These are phyloP conservation scores for Monopis laevigella DNA, from an alignment of 2,888 invertebrate genomes.

Conservation along the genomic window DNA sequence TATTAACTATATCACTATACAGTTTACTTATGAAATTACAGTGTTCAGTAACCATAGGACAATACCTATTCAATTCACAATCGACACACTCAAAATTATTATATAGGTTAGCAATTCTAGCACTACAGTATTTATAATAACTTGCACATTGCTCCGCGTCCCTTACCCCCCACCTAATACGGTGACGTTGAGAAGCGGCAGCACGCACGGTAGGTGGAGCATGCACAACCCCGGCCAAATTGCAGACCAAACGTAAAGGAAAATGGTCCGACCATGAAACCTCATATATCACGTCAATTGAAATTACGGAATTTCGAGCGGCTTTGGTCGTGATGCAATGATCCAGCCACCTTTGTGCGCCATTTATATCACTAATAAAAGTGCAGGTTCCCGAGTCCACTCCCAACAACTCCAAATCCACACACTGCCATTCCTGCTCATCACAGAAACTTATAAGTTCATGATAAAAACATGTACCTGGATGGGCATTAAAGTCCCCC, in stretches of 20 bases:
- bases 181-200: no score
- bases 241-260: constrained; percentile 15
- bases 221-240: no score
- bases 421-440: constrained; percentile 14
- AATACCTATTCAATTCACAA: no score
- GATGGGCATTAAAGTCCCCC: constrained; percentile 14
- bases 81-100: no score
- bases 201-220: no score
- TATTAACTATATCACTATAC: no score
- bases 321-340: constrained; percentile 15
- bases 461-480: constrained; percentile 12
- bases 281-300: constrained; percentile 13
- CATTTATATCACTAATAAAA: constrained; percentile 13
- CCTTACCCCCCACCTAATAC: no score
- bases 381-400: constrained; percentile 8
- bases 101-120: no score
- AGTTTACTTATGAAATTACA: no score
- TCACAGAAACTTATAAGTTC: constrained; percentile 16
- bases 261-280: constrained; percentile 18
- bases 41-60: no score
- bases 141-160: no score
- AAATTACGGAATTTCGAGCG: constrained; percentile 6
- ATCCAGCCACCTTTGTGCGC: constrained; percentile 16
- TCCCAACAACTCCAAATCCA: constrained; percentile 15
- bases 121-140: no score